Percentiles rank a stretch among this genome's conserved stretches.
phyloP scores from a whole-genome alignment of 2,113 vertebrate species.

The Microtus pennsylvanicus region DNA sequence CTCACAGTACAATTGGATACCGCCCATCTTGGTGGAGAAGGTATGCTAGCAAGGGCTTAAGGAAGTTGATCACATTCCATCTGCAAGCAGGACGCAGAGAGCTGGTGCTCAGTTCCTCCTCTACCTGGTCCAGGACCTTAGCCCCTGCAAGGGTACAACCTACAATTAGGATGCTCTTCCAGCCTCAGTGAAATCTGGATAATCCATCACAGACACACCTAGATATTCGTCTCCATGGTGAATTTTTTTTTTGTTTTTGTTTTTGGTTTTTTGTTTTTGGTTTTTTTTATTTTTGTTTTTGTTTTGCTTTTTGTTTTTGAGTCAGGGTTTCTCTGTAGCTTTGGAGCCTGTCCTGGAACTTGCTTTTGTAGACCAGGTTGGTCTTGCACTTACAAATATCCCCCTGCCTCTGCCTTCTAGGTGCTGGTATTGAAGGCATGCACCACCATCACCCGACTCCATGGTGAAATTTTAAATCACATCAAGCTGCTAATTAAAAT shows the following conservation, averaged over 20 bases:
- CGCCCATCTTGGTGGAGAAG: background rate
- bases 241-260: background rate
- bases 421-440: too few species aligned
- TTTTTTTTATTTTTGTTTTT: too few species aligned
- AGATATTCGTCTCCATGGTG: background rate
- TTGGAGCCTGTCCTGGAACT: too few species aligned
- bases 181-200: background rate
- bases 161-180: background rate
- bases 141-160: background rate
- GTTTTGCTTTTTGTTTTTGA: too few species aligned
- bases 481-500: background rate
- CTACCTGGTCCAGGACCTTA: background rate
- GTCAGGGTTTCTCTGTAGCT: too few species aligned
- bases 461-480: background rate
- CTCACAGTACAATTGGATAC: background rate
- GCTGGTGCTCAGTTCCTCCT: background rate
- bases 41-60: background rate
- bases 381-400: too few species aligned
- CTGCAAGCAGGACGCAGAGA: background rate
- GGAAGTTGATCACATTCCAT: background rate
- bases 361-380: too few species aligned
- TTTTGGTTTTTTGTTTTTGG: too few species aligned
- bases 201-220: background rate
- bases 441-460: background rate
- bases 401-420: too few species aligned